Percentiles rank a stretch among this genome's conserved stretches.
phyloP scores from a whole-genome alignment of 2,113 vertebrate species.

The Machaerirhynchus nigripectus region DNA sequence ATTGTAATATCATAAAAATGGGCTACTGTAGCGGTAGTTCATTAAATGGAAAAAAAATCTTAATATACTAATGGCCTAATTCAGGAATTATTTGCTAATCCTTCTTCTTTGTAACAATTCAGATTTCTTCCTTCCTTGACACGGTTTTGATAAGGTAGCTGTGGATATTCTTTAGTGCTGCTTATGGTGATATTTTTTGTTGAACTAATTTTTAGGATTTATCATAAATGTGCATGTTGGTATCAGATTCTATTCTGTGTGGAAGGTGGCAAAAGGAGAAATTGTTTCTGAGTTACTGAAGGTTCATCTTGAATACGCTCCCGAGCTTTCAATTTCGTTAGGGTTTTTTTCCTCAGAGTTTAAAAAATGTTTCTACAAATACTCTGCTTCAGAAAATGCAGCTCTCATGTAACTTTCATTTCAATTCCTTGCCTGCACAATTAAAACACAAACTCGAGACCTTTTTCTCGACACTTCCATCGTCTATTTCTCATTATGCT shows the following conservation, averaged over 20 bases:
- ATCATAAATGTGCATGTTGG: not conserved
- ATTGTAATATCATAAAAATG: not conserved
- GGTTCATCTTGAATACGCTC: not conserved
- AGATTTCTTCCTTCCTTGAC: not conserved
- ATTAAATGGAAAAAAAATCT: not conserved
- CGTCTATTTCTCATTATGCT: constrained; percentile 47
- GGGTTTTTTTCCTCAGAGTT: not conserved
- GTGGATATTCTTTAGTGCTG: not conserved
- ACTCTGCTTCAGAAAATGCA: not conserved
- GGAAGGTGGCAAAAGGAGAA: not conserved
- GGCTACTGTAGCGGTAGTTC: not conserved
- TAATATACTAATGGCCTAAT: not conserved
- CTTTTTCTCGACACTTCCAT: constrained; percentile 6
- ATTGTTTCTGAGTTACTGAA: not conserved
- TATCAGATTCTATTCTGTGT: not conserved
- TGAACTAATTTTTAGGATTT: not conserved
- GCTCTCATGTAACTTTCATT: constrained; percentile 28
- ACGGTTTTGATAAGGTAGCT: not conserved
- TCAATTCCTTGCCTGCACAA: constrained; percentile 5
- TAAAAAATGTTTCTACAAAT: not conserved
- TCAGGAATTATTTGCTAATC: not conserved
- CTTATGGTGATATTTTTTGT: not conserved
- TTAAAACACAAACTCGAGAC: constrained; percentile 40
- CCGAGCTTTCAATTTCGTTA: not conserved
- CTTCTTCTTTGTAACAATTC: not conserved